A percentile compares a stretch with the other conserved stretches of the same genome.
phyloP scores from a whole-genome alignment of 1,140 invertebrate species.

The Zeugodacus cucurbitae region DNA sequence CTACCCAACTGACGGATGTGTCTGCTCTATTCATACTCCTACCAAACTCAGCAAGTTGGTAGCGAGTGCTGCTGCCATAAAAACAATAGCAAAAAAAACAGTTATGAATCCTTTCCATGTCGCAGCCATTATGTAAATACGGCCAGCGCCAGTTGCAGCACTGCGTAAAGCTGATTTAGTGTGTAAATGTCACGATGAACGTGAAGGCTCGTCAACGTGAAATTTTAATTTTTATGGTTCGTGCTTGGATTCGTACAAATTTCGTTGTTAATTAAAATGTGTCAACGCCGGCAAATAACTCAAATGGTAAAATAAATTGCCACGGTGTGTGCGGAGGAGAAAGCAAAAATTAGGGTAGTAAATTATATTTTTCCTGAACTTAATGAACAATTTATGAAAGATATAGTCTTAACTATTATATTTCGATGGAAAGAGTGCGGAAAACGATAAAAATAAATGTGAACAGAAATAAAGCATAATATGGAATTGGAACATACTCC shows the following conservation, averaged over 20 bases:
- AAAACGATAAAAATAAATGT: too few relatives aligned
- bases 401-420: too few relatives aligned
- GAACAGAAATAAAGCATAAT: too few relatives aligned
- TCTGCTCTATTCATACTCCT: neutral
- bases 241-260: neutral
- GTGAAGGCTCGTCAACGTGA: neutral
- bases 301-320: neutral
- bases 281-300: neutral
- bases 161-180: neutral
- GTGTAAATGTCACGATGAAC: neutral
- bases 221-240: slow-evolving; percentile 22
- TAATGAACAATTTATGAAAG: too few relatives aligned
- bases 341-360: neutral
- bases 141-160: neutral
- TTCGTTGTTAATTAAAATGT: slow-evolving; percentile 34
- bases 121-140: neutral
- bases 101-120: neutral
- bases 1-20: neutral
- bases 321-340: neutral
- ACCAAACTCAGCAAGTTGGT: neutral
- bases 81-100: neutral
- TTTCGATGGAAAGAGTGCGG: too few relatives aligned
- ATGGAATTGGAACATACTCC: too few relatives aligned
- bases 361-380: neutral
- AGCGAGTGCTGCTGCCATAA: neutral